Evolutionary conservation across 2,888 invertebrate genomes (phyloP).

Genomic region (Melanostoma mellinum): DNA sequence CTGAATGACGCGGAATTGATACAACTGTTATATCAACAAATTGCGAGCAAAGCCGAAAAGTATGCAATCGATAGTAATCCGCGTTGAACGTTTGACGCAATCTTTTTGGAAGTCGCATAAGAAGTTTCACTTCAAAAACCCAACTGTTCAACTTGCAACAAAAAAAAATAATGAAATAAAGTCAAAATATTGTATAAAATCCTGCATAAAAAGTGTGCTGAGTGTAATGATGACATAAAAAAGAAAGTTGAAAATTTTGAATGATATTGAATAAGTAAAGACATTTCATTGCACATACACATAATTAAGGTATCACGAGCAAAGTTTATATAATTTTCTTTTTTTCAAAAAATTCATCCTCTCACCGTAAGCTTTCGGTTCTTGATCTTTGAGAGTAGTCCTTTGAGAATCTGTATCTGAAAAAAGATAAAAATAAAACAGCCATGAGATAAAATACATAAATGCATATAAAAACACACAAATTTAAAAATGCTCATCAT

Average conservation of each 20-base stretch:
- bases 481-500: not conserved
- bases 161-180: not conserved
- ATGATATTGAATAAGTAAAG: not conserved
- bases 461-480: not conserved
- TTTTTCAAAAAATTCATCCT: constrained; percentile 34
- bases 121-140: too few relatives aligned
- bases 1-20: too few relatives aligned
- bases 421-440: constrained; percentile 43
- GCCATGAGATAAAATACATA: too few relatives aligned
- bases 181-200: not conserved
- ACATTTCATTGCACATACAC: constrained; percentile 35
- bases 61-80: too few relatives aligned
- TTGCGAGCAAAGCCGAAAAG: too few relatives aligned
- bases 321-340: constrained; percentile 9
- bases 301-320: constrained; percentile 30
- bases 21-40: too few relatives aligned
- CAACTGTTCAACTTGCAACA: not conserved
- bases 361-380: constrained; percentile 91
- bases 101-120: too few relatives aligned
- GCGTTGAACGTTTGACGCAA: too few relatives aligned
- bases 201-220: too few relatives aligned
- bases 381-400: constrained; percentile 92
- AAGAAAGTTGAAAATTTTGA: not conserved
- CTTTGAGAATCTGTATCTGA: constrained; percentile 88
- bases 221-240: not conserved